Base-by-base conservation (phyloP, 2,888 invertebrate species). In the Venusia cambrica region DNA sequence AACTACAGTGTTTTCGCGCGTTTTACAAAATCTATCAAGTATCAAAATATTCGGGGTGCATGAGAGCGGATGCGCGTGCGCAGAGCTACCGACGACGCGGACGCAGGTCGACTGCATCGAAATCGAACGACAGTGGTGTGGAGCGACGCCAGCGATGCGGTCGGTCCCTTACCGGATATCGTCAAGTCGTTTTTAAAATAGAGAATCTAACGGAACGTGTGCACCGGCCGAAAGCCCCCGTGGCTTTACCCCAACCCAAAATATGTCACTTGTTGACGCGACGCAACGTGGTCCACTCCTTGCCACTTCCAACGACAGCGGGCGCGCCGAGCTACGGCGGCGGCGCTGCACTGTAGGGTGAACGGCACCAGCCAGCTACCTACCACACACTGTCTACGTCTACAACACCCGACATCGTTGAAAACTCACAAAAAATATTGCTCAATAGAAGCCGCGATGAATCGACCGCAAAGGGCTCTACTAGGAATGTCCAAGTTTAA, bases 111-210 rank as follows among this genome's bases (percentile, higher is more conserved):
- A 83, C 83, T 85, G 87, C 87, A 85, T 78, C 70, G 73, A 77
- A 76, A 75, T 71, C 71, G 73, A 78, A 74, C 72, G 76, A 74
- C 76, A 71, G 74, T 69, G 63, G 70, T 66, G 58, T 48, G 47
- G 62, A 58, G 57, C 61, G 29, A 56, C 69, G 72, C 62, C 71
- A 66, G 58, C 65, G 73, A 71, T 73, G 75, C 73, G 75, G 73
- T 71, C 70, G 73, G 70, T 75, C 85, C 84, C 85, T 87, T 84
- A 75, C 84, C 84, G 81, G 84, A 84, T 87, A 85, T 79, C 79
- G 78, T 66, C 65, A 66, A 74, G 79, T 78, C 73, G 75, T 78
- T 83, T 84, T 81, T 83, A 77, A 80, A 85, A 83, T 84, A 85
- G 79, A 83, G 84, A 80, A 83, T 72, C 77, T 74, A 83, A 80